phyloP scores from a whole-genome alignment of 2,113 vertebrate species.

The Myotis yumanensis region DNA sequence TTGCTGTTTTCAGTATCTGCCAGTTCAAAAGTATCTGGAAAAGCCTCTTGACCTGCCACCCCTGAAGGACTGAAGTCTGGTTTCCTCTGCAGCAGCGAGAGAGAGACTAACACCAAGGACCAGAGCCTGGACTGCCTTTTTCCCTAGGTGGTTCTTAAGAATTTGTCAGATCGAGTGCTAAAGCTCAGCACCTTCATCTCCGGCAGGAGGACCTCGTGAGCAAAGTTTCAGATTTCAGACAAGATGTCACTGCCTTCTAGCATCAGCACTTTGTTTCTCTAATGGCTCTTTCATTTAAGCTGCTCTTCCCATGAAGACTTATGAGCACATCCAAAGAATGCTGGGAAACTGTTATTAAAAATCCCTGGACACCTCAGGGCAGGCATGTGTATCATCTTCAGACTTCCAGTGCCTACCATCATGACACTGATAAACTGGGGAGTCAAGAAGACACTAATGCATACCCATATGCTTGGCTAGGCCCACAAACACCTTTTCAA shows the following conservation, averaged over 20 bases:
- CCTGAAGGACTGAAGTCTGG: not conserved
- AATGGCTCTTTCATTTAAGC: not conserved
- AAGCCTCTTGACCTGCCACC: not conserved
- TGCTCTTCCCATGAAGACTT: not conserved
- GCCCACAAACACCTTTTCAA: not conserved
- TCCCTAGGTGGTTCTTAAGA: slow-evolving; percentile 34
- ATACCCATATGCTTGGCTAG: not conserved
- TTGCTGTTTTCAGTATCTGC: not conserved
- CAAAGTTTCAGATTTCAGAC: slow-evolving; percentile 58
- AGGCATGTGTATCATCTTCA: not conserved
- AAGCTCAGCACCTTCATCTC: slow-evolving; percentile 30
- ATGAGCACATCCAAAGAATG: not conserved
- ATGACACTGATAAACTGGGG: not conserved
- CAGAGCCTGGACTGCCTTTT: not conserved
- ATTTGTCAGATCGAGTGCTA: slow-evolving; percentile 50
- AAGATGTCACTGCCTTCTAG: not conserved
- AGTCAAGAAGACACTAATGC: not conserved
- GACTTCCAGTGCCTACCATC: not conserved
- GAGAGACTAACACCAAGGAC: not conserved
- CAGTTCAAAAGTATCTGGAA: slow-evolving; percentile 34
- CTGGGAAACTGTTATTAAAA: slow-evolving; percentile 21
- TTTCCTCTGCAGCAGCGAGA: not conserved
- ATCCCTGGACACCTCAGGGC: not conserved
- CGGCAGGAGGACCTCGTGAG: slow-evolving; percentile 1
- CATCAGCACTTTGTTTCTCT: not conserved